Evolutionary conservation across 2,797 vertebrate species (phyloP).

Genomic region (Lindbergichthys nudifrons): DNA sequence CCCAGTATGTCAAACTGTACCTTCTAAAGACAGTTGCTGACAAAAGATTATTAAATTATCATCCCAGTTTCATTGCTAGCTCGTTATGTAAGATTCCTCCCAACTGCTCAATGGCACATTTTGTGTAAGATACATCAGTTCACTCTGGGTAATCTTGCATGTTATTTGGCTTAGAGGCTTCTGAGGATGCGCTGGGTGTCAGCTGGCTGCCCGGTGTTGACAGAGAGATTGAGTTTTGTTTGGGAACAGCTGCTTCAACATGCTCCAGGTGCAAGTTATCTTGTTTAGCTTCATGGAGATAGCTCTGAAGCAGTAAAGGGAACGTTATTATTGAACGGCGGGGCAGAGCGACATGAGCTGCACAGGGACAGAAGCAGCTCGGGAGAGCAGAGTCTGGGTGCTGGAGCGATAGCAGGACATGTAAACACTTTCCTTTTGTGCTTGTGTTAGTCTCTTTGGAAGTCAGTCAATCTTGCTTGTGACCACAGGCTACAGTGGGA

Average conservation of each 20-base stretch:
- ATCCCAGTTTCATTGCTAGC: not conserved
- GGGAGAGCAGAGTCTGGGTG: not conserved
- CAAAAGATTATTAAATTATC: not conserved
- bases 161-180: constrained; percentile 72
- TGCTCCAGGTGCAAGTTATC: constrained; percentile 75
- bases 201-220: constrained; percentile 59
- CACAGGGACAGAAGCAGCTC: constrained; percentile 2
- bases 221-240: constrained; percentile 59
- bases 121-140: not conserved
- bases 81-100: constrained; percentile 3
- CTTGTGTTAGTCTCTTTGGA: constrained; percentile 20
- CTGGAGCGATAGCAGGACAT: constrained; percentile 13
- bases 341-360: constrained; percentile 46
- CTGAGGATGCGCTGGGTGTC: constrained; percentile 44
- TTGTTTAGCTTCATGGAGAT: constrained; percentile 71
- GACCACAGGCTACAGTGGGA: not conserved
- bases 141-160: constrained; percentile 18
- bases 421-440: constrained; percentile 36
- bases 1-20: not conserved
- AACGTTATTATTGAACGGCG: not conserved
- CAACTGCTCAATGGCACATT: not conserved
- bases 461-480: not conserved
- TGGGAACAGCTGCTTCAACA: constrained; percentile 57
- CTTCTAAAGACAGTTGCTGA: not conserved
- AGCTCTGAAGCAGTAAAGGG: constrained; percentile 26